Conservation (phyloP, 2,113 vertebrate genomes). For the Donacobius atricapilla region DNA sequence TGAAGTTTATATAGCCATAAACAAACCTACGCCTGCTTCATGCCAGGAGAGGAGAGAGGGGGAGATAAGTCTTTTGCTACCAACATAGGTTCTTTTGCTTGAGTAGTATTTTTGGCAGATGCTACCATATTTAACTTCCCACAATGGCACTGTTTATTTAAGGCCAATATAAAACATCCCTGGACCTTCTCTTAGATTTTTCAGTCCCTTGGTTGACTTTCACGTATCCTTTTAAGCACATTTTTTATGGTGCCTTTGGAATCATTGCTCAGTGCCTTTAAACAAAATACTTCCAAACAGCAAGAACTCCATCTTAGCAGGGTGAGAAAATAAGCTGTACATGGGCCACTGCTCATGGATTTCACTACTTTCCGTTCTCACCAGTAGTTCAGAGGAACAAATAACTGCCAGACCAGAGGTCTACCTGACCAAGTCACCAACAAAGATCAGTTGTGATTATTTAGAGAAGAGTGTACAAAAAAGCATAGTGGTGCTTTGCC, state of each 20-base stretch:
- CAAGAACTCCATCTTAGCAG: neutral
- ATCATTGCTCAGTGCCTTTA: neutral
- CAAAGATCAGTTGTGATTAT: neutral
- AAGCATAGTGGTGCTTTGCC: neutral
- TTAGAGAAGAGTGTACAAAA: neutral
- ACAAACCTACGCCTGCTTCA: slow-evolving; percentile 29
- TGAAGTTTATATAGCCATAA: slow-evolving; percentile 55
- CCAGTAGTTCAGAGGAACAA: neutral
- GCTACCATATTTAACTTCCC: slow-evolving; percentile 57
- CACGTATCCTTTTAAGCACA: slow-evolving; percentile 46
- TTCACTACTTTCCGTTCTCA: neutral
- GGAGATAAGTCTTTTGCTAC: slow-evolving; percentile 35
- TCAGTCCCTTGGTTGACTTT: slow-evolving; percentile 16
- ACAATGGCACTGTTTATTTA: slow-evolving; percentile 65
- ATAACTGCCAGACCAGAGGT: neutral
- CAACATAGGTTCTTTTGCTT: slow-evolving; percentile 22
- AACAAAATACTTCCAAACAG: neutral
- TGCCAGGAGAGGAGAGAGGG: slow-evolving; percentile 20
- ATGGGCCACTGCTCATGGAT: neutral
- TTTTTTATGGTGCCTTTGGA: slow-evolving; percentile 26
- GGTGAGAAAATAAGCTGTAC: neutral
- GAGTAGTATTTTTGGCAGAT: slow-evolving; percentile 44
- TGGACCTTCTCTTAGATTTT: slow-evolving; percentile 36
- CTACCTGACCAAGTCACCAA: neutral
- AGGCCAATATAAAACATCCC: slow-evolving; percentile 46